Base-by-base conservation (phyloP, 2,797 vertebrate species). In the Paguma larvata region DNA sequence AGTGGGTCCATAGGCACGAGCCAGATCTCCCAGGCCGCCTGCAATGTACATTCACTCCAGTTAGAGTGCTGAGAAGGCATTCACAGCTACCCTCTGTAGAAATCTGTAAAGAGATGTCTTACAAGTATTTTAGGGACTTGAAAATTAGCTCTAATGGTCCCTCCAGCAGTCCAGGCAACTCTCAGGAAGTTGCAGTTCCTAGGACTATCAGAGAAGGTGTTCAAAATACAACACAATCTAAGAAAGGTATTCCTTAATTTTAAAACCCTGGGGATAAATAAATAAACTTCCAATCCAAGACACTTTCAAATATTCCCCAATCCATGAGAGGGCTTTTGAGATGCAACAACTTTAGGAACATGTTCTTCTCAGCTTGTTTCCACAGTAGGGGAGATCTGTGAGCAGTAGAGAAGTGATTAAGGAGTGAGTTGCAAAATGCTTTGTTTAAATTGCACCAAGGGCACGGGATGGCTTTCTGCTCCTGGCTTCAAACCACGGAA, bases 161-260 rank as follows among this genome's bases (percentile, higher is more conserved):
- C 21, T 5, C 4, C 25, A 77, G 15, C 15, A 84, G 7, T 15
- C 41, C 34, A 85, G 38, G 38, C 38, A 63, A 95, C 6, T 62
- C 30, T 84, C 41, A 95, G 63, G 73, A 82, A 96, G 85, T 51
- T 67, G 30, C 12, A 88, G 38, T 1, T 62, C 18, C 8, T 18
- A 53, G 53, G 18, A 92, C 46, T 93, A 86, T 83, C 30, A 94
- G 63, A 92, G 19, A 27, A 27, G 67, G 3, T 88, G 6, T 89
- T 95, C 34, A 85, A 86, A 80, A 48, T 87, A 70, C 34, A 75
- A 72, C 82, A 85, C 18, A 59, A 73, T 84, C 30, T 91, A 84
- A 72, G 84, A 34, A 86, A 95, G 63, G 15, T 78, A 72, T 90
- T 65, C 13, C 12, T 95, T 56, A 12, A 68, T 91, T 87, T 96